A percentile compares a stretch with the other conserved stretches of the same genome.
Conservation (phyloP, 2,113 vertebrate genomes). For the Sapajus apella region DNA sequence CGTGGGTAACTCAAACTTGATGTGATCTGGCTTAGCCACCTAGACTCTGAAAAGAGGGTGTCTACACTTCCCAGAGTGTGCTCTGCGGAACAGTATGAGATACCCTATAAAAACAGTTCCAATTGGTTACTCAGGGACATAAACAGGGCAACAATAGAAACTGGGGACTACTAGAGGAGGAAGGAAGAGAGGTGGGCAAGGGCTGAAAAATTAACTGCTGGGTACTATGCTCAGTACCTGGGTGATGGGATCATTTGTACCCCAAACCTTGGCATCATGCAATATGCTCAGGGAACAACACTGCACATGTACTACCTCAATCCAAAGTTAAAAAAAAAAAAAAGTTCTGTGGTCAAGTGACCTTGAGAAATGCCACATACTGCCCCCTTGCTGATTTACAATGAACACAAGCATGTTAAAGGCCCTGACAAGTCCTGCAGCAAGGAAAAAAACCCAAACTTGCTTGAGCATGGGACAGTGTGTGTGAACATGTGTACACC, state of each 20-base stretch:
- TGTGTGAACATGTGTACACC: rapidly evolving
- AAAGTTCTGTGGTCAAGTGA: neutral
- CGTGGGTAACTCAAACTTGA: neutral
- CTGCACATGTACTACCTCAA: no score
- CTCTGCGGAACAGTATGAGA: neutral
- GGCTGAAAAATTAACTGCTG: no score
- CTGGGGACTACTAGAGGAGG: no score
- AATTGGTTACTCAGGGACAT: no score
- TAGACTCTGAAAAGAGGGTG: neutral
- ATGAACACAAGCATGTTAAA: neutral
- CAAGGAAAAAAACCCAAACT: neutral
- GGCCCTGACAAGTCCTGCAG: neutral
- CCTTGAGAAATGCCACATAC: neutral
- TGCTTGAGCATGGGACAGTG: neutral
- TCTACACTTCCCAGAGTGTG: neutral
- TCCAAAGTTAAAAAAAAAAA: no score
- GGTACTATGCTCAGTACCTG: no score
- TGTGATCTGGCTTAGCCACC: neutral
- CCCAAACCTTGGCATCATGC: no score
- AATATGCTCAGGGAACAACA: no score
- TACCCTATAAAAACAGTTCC: neutral
- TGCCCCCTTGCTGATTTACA: neutral
- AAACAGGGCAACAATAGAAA: no score
- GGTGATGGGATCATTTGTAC: no score
- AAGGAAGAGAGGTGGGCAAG: no score